Percentiles rank a stretch among this genome's conserved stretches.
These are phyloP conservation scores for Agrochola lychnidis DNA, from an alignment of 2,888 invertebrate genomes.

Conservation along the genomic window DNA sequence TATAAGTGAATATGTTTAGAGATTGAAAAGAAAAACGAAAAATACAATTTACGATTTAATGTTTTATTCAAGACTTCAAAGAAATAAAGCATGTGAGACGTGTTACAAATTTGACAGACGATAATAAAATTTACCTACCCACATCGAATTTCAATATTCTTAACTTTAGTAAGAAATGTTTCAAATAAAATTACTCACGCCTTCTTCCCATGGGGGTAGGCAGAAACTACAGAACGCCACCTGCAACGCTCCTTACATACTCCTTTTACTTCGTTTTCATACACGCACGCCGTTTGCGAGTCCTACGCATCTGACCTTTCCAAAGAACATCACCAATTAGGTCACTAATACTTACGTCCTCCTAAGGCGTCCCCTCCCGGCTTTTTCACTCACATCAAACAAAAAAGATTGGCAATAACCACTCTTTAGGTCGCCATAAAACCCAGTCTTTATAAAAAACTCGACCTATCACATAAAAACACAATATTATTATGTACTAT, in stretches of 20 bases:
- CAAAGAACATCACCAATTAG: too few relatives aligned
- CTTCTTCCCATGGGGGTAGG: too few relatives aligned
- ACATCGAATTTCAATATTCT: conserved; percentile 4
- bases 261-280: too few relatives aligned
- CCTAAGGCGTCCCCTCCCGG: too few relatives aligned
- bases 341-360: too few relatives aligned
- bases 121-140: neutral
- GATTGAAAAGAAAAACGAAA: neutral
- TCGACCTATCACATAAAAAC: conserved; percentile 26
- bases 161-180: neutral
- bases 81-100: conserved; percentile 1
- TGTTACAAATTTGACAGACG: neutral
- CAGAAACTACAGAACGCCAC: too few relatives aligned
- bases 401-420: conserved; percentile 28
- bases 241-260: too few relatives aligned
- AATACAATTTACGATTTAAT: neutral
- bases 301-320: too few relatives aligned
- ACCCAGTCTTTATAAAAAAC: conserved; percentile 13
- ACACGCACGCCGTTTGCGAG: too few relatives aligned
- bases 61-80: neutral
- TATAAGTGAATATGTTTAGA: too few relatives aligned
- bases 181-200: conserved; percentile 1
- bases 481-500: conserved; percentile 20
- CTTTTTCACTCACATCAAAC: neutral
- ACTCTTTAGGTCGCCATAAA: conserved; percentile 35